phyloP scores from a whole-genome alignment of 2,113 vertebrate species.

The Engystomops pustulosus region DNA sequence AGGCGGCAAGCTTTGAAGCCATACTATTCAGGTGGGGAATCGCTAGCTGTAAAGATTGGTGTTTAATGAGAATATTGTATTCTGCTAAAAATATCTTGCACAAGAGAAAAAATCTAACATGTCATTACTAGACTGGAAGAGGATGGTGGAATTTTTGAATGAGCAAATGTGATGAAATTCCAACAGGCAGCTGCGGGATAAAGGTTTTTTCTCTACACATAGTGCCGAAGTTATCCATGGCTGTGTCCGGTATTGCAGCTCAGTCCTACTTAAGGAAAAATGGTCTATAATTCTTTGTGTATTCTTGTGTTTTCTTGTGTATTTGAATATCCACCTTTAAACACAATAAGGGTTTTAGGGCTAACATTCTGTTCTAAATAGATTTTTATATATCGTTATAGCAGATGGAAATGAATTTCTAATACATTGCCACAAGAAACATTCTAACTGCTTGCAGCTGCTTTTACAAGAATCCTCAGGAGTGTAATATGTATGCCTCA shows the following conservation, averaged over 20 bases:
- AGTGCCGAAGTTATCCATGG: not conserved
- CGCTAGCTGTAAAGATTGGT: constrained; percentile 51
- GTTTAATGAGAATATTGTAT: constrained; percentile 46
- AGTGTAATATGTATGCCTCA: too few relatives aligned
- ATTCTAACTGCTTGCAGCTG: too few relatives aligned
- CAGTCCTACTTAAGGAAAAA: not conserved
- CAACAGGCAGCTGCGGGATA: constrained; percentile 16
- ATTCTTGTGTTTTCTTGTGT: too few relatives aligned
- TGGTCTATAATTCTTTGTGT: too few relatives aligned
- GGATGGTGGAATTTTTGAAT: constrained; percentile 10
- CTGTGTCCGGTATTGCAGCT: not conserved
- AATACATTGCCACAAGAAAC: too few relatives aligned
- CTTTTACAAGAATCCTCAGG: too few relatives aligned
- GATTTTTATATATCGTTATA: too few relatives aligned
- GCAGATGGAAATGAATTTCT: too few relatives aligned
- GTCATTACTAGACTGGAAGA: constrained; percentile 17
- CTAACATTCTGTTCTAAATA: too few relatives aligned
- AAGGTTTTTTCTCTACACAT: not conserved
- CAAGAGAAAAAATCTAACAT: constrained; percentile 8
- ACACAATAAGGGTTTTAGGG: too few relatives aligned
- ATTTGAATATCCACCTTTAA: too few relatives aligned
- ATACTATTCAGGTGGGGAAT: constrained; percentile 37
- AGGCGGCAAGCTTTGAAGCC: constrained; percentile 52
- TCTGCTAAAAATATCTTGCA: constrained; percentile 59
- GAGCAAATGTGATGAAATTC: not conserved